Evolutionary conservation across 2,888 invertebrate species (phyloP), one percentile per base, ranked within the genome.

Genomic region (Melinopterus prodromus): DNA sequence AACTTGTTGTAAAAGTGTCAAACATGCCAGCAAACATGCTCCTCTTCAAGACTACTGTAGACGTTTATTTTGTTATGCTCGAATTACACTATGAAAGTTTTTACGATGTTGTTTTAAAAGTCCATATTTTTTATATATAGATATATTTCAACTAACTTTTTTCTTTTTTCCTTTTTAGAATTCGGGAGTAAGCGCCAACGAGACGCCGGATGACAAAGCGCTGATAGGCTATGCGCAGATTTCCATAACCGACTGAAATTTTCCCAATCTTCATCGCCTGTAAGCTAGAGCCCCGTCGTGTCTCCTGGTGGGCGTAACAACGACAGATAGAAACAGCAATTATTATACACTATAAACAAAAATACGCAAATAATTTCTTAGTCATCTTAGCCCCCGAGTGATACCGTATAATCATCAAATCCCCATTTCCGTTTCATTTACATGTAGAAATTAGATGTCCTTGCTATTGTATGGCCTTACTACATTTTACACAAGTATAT

Each of bases 221-320:
- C 92, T 99, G 84, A 93, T 99, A 88, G 99, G 99, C 87, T 99
- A 95, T 92, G 99, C 99, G 89, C 99, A 99, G 92, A 95, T 99
- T 88, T 98, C 98, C 86, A 95, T 98, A 89, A 95, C 96, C 84
- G 97, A 97, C 92, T 97, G 86, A 86, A 74, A 74, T 15, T 74
- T 35, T 37, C 36, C 74, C 37, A 35, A 37, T 74, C 35, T 53
- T 74, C 74, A 74, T 71, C 71, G 71, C 74, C 26, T 35, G 4
- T 53, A 53, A 53, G 53, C 53, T 53, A 53, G 53, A 12, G 53
- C 53, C 12, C 12, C 53, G 53, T 53, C 7, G 9, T 12, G 9
- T 53, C 53, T 53, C 53, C 53, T 53, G 53, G 53, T 53, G 53
- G 53, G 53, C 53, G 53, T 53, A 53, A 53, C 53, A 53, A 53